Conservation (phyloP, 2,888 invertebrate species). For the Acleris emargana region DNA sequence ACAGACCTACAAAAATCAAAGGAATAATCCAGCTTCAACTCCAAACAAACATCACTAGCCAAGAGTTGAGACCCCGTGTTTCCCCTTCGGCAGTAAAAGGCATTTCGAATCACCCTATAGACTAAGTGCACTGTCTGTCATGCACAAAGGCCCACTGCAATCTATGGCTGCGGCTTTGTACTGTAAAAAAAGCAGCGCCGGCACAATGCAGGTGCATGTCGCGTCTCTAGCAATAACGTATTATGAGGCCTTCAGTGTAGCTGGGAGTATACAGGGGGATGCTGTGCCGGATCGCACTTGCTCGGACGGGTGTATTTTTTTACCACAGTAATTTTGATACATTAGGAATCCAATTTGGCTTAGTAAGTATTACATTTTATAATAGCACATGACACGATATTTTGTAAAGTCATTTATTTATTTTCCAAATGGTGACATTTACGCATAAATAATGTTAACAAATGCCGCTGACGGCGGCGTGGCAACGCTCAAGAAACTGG, state of each 20-base stretch:
- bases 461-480: too few species aligned
- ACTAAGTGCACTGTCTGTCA: constrained; percentile 57
- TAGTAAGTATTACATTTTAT: too few species aligned
- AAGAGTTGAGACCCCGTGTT: background rate
- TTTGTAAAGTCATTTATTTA: too few species aligned
- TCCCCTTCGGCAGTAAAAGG: constrained; percentile 9
- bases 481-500: too few species aligned
- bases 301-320: too few species aligned
- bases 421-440: too few species aligned
- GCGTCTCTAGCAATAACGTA: constrained; percentile 58
- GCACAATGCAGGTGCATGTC: constrained; percentile 65
- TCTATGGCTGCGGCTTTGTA: constrained; percentile 79
- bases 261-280: constrained; percentile 5
- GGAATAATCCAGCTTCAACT: too few species aligned
- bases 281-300: constrained; percentile 3
- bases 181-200: constrained; percentile 65
- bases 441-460: too few species aligned
- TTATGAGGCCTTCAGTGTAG: constrained; percentile 44
- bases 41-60: too few species aligned
- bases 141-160: constrained; percentile 55
- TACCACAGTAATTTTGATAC: too few species aligned
- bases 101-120: constrained; percentile 18
- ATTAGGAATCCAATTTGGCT: too few species aligned
- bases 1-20: background rate
- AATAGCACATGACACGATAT: too few species aligned